These are phyloP conservation scores for Salvator merianae DNA, from an alignment of 2,113 vertebrate species.

Conservation along the genomic window DNA sequence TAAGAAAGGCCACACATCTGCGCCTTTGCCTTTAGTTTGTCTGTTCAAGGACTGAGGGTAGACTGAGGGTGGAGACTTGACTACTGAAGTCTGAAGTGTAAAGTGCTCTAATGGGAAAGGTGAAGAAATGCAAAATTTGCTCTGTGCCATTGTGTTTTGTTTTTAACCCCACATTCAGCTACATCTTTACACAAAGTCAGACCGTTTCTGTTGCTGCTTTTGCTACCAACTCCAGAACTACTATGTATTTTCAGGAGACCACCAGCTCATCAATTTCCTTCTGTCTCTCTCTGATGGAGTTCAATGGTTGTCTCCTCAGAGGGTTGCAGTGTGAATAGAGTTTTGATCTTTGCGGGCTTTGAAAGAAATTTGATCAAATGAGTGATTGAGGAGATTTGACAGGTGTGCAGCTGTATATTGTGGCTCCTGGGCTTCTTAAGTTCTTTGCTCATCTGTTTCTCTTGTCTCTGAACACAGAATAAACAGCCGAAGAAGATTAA, in stretches of 20 bases:
- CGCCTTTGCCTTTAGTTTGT: not conserved
- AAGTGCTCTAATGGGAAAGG: not conserved
- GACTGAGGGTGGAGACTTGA: not conserved
- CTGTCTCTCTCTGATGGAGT: not conserved
- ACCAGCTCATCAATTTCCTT: not conserved
- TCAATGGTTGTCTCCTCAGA: slow-evolving; percentile 14
- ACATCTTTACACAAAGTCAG: not conserved
- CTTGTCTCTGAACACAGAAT: slow-evolving; percentile 38
- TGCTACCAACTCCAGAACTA: slow-evolving; percentile 32
- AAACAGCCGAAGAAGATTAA: slow-evolving; percentile 56
- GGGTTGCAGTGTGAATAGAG: not conserved
- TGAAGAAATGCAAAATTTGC: not conserved
- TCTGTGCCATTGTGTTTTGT: not conserved
- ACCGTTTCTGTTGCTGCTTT: not conserved
- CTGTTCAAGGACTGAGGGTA: not conserved
- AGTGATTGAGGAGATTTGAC: slow-evolving; percentile 43
- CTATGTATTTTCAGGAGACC: not conserved
- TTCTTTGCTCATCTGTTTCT: slow-evolving; percentile 50
- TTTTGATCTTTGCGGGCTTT: slow-evolving; percentile 41
- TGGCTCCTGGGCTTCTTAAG: slow-evolving; percentile 54
- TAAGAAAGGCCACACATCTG: no score
- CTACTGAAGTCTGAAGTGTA: not conserved
- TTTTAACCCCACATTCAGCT: slow-evolving; percentile 5
- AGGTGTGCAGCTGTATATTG: slow-evolving; percentile 39
- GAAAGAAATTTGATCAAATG: slow-evolving; percentile 54